phyloP scores from a whole-genome alignment of 1,140 invertebrate species.

The Oryzaephilus surinamensis region DNA sequence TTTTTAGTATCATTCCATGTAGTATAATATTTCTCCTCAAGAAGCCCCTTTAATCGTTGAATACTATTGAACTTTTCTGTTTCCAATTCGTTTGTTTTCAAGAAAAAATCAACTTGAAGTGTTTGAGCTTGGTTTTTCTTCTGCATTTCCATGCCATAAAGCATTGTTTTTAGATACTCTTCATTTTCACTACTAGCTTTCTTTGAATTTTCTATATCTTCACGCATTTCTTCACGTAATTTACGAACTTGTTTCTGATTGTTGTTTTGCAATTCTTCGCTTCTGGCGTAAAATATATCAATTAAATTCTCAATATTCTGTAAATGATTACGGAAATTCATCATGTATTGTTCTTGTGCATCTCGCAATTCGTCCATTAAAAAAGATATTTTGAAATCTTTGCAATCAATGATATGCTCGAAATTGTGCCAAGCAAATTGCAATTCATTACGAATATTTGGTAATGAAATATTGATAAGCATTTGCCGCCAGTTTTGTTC shows the following conservation, averaged over 20 bases:
- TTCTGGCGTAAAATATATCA: no score
- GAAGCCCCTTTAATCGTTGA: constrained; percentile 15
- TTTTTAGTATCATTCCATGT: constrained; percentile 15
- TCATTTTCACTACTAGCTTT: no score
- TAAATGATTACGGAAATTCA: constrained; percentile 20
- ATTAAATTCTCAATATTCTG: constrained; percentile 26
- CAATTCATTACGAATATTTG: constrained; percentile 22
- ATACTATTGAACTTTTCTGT: constrained; percentile 20
- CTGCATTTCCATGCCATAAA: constrained; percentile 21
- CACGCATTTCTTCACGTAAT: no score
- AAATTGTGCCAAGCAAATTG: constrained; percentile 30
- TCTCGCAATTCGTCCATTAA: constrained; percentile 28
- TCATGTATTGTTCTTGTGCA: constrained; percentile 24
- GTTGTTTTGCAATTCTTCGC: no score
- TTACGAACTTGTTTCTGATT: no score
- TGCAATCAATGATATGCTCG: constrained; percentile 27
- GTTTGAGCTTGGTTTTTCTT: constrained; percentile 20
- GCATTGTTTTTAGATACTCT: constrained; percentile 27
- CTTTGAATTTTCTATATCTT: no score
- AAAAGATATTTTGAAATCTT: constrained; percentile 30
- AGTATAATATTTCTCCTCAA: constrained; percentile 18
- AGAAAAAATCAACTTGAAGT: constrained; percentile 22
- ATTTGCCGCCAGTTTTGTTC: constrained; percentile 28
- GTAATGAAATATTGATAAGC: constrained; percentile 23
- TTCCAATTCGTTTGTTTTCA: constrained; percentile 24